A percentile compares a stretch with the other conserved stretches of the same genome.
Evolutionary conservation across 2,888 invertebrate genomes (phyloP).

Genomic region (Elaeidobius kamerunicus): DNA sequence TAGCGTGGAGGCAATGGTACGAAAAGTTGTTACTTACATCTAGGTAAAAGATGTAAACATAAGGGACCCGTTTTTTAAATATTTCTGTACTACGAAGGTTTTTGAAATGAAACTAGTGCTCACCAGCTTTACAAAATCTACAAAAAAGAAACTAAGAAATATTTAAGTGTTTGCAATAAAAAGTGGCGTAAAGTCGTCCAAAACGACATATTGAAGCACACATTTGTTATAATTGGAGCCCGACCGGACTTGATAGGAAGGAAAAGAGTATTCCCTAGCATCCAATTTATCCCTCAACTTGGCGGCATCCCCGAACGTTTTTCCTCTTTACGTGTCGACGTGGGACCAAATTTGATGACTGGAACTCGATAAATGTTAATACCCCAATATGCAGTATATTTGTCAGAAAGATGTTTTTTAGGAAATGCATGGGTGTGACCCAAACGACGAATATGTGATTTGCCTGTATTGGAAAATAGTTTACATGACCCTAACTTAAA

Average conservation of each 20-base stretch:
- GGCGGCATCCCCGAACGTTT: slow-evolving; percentile 34
- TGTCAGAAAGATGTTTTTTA: background rate
- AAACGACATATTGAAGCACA: background rate
- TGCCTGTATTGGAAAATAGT: no score
- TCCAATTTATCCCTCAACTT: slow-evolving; percentile 37
- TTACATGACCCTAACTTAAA: background rate
- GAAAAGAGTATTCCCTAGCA: slow-evolving; percentile 15
- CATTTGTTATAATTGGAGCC: slow-evolving; percentile 18
- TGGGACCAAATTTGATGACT: slow-evolving; percentile 33
- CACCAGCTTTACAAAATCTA: no score
- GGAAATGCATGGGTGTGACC: background rate
- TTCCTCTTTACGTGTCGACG: slow-evolving; percentile 22
- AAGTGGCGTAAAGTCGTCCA: background rate
- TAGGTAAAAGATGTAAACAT: no score
- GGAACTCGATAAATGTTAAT: slow-evolving; percentile 50
- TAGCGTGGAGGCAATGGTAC: no score
- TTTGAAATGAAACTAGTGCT: no score
- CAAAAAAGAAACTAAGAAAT: no score
- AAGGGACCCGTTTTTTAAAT: no score
- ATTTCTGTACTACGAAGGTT: no score
- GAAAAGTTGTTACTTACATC: no score
- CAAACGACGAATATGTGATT: no score
- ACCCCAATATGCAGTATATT: slow-evolving; percentile 52
- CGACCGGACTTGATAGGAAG: slow-evolving; percentile 12
- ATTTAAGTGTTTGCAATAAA: no score